These are phyloP conservation scores for Melitaea athalia DNA, from an alignment of 2,888 invertebrate species.

Conservation along the genomic window DNA sequence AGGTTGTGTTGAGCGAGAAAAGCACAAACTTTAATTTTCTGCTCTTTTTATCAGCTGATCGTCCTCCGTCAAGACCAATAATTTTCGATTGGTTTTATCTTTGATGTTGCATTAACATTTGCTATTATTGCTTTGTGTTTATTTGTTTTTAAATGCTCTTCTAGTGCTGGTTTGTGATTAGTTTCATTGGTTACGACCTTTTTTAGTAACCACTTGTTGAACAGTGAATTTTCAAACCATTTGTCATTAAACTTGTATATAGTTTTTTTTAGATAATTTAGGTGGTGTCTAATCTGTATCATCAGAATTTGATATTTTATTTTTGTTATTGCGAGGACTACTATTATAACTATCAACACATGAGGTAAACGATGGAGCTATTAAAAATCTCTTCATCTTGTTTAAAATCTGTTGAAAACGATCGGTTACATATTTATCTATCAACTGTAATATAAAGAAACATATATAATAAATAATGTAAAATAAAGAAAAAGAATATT, in stretches of 20 bases:
- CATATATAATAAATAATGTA: too few relatives aligned
- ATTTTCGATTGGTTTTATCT: slow-evolving; percentile 2
- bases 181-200: not conserved
- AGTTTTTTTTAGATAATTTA: not conserved
- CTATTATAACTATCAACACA: too few relatives aligned
- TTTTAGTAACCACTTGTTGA: slow-evolving; percentile 16
- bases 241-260: slow-evolving; percentile 4
- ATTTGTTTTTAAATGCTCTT: not conserved
- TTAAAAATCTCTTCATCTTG: not conserved
- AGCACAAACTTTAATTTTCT: slow-evolving; percentile 15
- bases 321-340: too few relatives aligned
- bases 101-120: not conserved
- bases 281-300: not conserved
- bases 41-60: slow-evolving; percentile 7
- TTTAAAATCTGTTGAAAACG: too few relatives aligned
- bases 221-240: slow-evolving; percentile 1
- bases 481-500: too few relatives aligned
- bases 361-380: not conserved
- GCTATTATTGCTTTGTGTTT: slow-evolving; percentile 10
- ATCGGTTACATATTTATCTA: too few relatives aligned
- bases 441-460: too few relatives aligned
- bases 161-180: not conserved
- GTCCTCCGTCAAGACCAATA: not conserved
- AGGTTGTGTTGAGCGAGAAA: slow-evolving; percentile 12
- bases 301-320: not conserved